Evolutionary conservation across 2,888 invertebrate species (phyloP).

Genomic region (Ametastegia equiseti): DNA sequence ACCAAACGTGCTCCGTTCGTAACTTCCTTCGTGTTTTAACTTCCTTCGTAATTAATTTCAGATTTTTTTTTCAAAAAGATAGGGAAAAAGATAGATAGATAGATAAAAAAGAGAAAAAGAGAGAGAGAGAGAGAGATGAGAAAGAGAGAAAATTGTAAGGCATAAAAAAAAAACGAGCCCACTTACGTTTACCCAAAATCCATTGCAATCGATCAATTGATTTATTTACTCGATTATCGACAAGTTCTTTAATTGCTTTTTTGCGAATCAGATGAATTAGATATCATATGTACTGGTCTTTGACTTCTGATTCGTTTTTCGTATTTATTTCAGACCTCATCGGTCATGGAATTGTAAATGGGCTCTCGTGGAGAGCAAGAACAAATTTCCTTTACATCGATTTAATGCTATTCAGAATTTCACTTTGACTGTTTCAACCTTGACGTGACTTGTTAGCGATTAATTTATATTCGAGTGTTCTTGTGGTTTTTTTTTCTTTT

Average conservation of each 20-base stretch:
- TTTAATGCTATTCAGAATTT: not conserved
- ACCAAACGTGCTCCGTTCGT: constrained; percentile 45
- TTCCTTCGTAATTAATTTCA: constrained; percentile 24
- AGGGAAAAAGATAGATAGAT: constrained; percentile 4
- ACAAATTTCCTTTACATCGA: not conserved
- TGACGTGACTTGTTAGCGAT: too few relatives aligned
- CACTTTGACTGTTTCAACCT: not conserved
- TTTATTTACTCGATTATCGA: not conserved
- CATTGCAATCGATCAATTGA: not conserved
- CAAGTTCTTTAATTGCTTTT: not conserved
- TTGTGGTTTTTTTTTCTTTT: too few relatives aligned
- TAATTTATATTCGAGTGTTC: too few relatives aligned
- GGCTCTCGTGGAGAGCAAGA: constrained; percentile 18
- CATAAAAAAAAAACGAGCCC: constrained; percentile 9
- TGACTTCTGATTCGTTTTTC: not conserved
- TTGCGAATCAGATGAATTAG: not conserved
- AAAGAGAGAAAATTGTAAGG: constrained; percentile 11
- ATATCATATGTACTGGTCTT: not conserved
- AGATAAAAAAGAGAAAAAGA: not conserved
- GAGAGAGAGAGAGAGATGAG: not conserved
- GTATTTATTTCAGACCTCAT: not conserved
- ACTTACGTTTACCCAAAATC: not conserved
- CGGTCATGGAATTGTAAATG: not conserved
- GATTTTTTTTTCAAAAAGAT: not conserved
- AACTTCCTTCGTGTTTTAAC: constrained; percentile 16